Conservation (phyloP, 2,113 vertebrate genomes). For the Diadophis punctatus region DNA sequence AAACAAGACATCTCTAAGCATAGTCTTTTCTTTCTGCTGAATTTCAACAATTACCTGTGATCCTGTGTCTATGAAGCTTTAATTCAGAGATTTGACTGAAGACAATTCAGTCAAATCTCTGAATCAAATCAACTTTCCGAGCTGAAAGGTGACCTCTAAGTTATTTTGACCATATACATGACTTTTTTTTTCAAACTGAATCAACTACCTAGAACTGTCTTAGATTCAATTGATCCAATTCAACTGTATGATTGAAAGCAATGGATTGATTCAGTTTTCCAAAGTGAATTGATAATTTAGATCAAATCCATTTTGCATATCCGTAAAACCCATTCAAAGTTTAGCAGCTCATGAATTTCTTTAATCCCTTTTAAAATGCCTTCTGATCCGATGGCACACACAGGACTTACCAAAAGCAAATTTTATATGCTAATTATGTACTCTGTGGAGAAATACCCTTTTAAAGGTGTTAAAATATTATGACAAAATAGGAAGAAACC, state of each 20-base stretch:
- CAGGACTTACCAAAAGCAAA: neutral
- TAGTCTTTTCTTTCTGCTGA: neutral
- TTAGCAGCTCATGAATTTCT: neutral
- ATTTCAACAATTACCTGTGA: neutral
- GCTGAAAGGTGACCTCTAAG: neutral
- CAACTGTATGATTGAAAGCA: neutral
- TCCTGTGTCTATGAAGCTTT: neutral
- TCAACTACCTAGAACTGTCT: neutral
- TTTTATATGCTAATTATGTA: neutral
- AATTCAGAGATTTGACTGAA: neutral
- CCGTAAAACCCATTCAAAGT: neutral
- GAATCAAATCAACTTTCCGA: neutral
- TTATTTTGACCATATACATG: neutral
- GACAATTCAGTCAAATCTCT: neutral
- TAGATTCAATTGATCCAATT: neutral
- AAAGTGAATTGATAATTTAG: neutral
- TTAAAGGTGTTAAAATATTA: neutral
- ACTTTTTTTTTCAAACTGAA: neutral
- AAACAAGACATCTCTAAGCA: neutral
- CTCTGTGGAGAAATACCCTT: neutral
- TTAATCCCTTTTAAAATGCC: neutral
- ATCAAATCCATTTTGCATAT: neutral
- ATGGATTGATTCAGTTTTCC: neutral
- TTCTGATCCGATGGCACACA: neutral
- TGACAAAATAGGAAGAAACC: neutral